phyloP scores from a whole-genome alignment of 2,797 vertebrate genomes.

The Tiaroga cobitis region DNA sequence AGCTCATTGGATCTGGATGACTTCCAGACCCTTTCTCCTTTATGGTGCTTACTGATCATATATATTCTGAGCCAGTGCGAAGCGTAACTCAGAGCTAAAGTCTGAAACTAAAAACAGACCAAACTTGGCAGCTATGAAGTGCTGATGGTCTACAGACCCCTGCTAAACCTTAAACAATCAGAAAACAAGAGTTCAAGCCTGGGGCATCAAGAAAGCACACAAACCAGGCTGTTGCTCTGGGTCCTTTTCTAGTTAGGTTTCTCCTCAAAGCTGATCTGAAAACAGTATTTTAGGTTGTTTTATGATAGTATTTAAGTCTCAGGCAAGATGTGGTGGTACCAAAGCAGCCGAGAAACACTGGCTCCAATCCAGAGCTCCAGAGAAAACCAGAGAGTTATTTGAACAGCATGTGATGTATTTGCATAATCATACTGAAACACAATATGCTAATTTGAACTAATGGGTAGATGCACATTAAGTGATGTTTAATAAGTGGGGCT shows the following conservation, averaged over 20 bases:
- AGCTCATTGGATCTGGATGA: constrained; percentile 31
- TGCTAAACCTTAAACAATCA: constrained; percentile 58
- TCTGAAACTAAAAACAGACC: constrained; percentile 69
- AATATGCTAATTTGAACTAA: constrained; percentile 34
- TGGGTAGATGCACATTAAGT: constrained; percentile 19
- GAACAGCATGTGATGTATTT: constrained; percentile 12
- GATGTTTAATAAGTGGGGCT: constrained; percentile 23
- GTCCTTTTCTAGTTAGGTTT: background rate
- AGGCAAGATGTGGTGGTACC: constrained; percentile 5
- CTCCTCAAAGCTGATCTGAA: background rate
- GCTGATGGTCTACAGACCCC: constrained; percentile 72
- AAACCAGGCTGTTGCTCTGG: constrained; percentile 57
- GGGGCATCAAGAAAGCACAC: constrained; percentile 56
- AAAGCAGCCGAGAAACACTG: constrained; percentile 13
- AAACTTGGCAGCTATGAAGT: constrained; percentile 38
- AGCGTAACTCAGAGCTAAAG: constrained; percentile 56
- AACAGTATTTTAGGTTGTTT: constrained; percentile 24
- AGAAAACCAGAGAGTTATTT: constrained; percentile 1
- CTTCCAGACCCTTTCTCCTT: constrained; percentile 58
- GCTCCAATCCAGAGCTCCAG: background rate
- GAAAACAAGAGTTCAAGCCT: constrained; percentile 70
- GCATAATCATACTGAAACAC: constrained; percentile 10
- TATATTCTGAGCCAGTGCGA: constrained; percentile 61
- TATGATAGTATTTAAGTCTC: background rate
- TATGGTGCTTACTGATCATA: constrained; percentile 58